Evolutionary conservation across 2,113 vertebrate genomes (phyloP).

Genomic region (Stigmatopora nigra): DNA sequence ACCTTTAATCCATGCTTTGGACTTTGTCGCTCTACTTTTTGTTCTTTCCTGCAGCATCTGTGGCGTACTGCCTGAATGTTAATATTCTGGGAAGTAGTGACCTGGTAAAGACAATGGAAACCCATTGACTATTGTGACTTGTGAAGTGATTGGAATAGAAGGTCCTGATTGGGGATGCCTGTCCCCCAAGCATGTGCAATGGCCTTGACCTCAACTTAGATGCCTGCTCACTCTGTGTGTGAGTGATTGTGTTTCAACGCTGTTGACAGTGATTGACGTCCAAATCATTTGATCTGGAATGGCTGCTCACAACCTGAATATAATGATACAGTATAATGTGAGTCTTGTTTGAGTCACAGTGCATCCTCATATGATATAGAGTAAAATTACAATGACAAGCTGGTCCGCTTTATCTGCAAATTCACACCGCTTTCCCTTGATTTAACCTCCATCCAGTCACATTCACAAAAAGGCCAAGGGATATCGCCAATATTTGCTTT

Average conservation of each 20-base stretch:
- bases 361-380: too few relatives aligned
- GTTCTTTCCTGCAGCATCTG: constrained; percentile 11
- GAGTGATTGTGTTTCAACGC: not conserved
- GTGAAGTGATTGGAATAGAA: constrained; percentile 52
- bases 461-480: too few relatives aligned
- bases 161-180: constrained; percentile 47
- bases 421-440: too few relatives aligned
- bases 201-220: constrained; percentile 41
- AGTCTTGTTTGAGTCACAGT: too few relatives aligned
- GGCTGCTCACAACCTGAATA: too few relatives aligned
- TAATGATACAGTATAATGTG: too few relatives aligned
- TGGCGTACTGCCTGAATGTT: constrained; percentile 34
- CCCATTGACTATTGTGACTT: constrained; percentile 58
- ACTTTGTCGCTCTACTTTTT: not conserved
- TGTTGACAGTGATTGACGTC: too few relatives aligned
- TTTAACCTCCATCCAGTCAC: too few relatives aligned
- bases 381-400: too few relatives aligned
- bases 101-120: constrained; percentile 49
- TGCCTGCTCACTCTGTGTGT: constrained; percentile 34
- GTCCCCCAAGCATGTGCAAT: constrained; percentile 40
- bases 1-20: not conserved
- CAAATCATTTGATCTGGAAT: too few relatives aligned
- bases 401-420: too few relatives aligned
- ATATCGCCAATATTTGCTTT: too few relatives aligned
- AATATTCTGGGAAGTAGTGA: constrained; percentile 49